phyloP scores from a whole-genome alignment of 2,888 invertebrate genomes.

The Cantharis lateralis region DNA sequence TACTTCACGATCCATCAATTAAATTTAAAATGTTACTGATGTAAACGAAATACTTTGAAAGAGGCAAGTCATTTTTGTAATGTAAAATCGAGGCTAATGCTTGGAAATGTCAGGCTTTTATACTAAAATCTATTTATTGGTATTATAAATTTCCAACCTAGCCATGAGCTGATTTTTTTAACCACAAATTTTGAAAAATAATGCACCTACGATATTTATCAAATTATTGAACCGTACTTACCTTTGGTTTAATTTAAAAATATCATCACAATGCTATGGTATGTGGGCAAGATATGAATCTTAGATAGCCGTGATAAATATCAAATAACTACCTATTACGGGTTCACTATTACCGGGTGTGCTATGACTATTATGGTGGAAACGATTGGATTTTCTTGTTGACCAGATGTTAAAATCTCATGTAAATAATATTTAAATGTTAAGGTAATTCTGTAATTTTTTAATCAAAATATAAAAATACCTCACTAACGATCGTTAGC shows the following conservation, averaged over 20 bases:
- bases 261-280: constrained; percentile 35
- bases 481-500: background rate
- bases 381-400: background rate
- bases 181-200: background rate
- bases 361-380: background rate
- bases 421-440: background rate
- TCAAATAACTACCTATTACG: constrained; percentile 40
- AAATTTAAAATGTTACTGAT: no score
- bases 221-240: background rate
- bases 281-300: constrained; percentile 41
- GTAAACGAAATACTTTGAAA: no score
- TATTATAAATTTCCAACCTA: background rate
- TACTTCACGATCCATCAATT: no score
- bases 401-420: constrained; percentile 5
- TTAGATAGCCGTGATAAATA: constrained; percentile 39
- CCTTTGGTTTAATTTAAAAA: background rate
- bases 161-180: background rate
- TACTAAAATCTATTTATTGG: no score
- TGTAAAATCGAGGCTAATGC: no score
- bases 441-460: background rate
- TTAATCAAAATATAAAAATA: background rate
- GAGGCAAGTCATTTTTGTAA: no score
- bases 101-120: no score
- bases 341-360: constrained; percentile 30
- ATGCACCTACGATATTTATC: background rate